These are phyloP conservation scores for Kradibia gibbosae DNA, from an alignment of 1,140 invertebrate species.

Conservation along the genomic window DNA sequence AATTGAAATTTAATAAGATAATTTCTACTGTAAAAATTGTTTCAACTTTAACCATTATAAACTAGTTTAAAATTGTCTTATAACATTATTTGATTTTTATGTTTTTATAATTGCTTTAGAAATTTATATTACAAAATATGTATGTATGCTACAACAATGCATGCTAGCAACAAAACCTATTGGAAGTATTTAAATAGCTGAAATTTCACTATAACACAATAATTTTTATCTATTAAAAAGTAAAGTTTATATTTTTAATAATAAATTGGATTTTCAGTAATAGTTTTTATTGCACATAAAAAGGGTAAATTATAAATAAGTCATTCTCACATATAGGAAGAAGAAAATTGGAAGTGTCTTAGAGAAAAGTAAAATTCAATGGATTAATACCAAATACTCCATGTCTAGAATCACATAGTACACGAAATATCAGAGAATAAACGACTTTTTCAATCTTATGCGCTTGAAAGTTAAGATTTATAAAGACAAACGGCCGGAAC, in stretches of 20 bases:
- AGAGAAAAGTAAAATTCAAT: not conserved
- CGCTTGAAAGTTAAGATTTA: not conserved
- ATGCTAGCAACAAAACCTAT: not conserved
- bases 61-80: no score
- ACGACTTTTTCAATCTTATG: constrained; percentile 4
- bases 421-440: constrained; percentile 1
- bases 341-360: not conserved
- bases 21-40: not conserved
- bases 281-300: no score
- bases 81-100: not conserved
- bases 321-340: no score
- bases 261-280: no score
- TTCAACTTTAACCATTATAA: no score
- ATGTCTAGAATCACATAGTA: not conserved
- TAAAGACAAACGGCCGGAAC: no score
- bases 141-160: no score
- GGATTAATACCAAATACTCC: not conserved
- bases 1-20: no score
- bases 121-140: no score
- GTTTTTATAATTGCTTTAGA: no score
- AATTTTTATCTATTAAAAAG: not conserved
- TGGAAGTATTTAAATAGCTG: not conserved
- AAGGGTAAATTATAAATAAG: no score
- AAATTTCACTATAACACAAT: not conserved
- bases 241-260: not conserved